Conservation (phyloP, 2,797 vertebrate genomes). For the Melanotaenia pygmaea region DNA sequence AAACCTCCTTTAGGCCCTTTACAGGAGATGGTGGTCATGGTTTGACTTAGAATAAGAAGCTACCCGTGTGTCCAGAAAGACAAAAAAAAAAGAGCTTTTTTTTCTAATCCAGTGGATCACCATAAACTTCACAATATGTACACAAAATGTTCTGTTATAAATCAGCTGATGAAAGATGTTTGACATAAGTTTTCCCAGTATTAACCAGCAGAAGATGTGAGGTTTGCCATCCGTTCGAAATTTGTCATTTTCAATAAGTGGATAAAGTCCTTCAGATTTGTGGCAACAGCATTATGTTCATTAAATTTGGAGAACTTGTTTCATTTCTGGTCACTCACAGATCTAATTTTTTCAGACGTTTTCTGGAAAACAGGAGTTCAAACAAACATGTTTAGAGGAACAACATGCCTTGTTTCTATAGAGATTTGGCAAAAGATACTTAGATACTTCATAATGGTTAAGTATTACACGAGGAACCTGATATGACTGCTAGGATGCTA, state of each 20-base stretch:
- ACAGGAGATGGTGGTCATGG: slow-evolving; percentile 64
- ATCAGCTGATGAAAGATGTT: slow-evolving; percentile 55
- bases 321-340: background rate
- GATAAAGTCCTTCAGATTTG: slow-evolving; percentile 24
- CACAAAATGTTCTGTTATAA: slow-evolving; percentile 56
- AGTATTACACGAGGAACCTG: background rate
- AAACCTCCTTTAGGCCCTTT: slow-evolving; percentile 58
- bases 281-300: slow-evolving; percentile 25
- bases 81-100: slow-evolving; percentile 37
- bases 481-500: background rate
- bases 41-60: slow-evolving; percentile 59
- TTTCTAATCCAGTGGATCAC: slow-evolving; percentile 55
- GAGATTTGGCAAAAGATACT: background rate
- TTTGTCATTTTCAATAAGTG: slow-evolving; percentile 60
- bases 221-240: slow-evolving; percentile 53
- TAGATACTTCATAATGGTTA: background rate
- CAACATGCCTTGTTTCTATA: background rate
- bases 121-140: slow-evolving; percentile 50
- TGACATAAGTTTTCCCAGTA: slow-evolving; percentile 45
- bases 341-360: background rate
- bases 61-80: slow-evolving; percentile 44
- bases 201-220: slow-evolving; percentile 59
- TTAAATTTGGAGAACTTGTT: slow-evolving; percentile 15
- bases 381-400: background rate
- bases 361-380: no score